Evolutionary conservation across 1,140 invertebrate genomes (phyloP).

Genomic region (Himalopsyche phryganea): DNA sequence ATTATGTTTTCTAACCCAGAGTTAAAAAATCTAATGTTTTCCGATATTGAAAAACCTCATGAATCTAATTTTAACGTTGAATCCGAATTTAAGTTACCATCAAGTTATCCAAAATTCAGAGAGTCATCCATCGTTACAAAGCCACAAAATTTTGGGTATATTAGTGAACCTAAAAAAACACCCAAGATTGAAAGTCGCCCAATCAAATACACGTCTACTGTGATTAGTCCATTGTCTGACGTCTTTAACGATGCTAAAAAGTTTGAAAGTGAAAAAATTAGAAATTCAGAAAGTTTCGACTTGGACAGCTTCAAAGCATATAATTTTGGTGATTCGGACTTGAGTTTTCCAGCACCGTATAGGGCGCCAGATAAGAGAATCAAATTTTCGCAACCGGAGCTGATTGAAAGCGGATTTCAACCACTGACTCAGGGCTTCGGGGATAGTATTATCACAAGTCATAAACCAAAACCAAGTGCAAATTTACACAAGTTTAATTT

Average conservation of each 20-base stretch:
- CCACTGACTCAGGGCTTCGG: slow-evolving; percentile 11
- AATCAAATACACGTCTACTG: slow-evolving; percentile 16
- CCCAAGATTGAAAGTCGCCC: slow-evolving; percentile 12
- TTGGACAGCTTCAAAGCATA: slow-evolving; percentile 10
- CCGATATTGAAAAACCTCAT: slow-evolving; percentile 11
- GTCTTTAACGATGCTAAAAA: not conserved
- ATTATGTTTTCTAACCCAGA: slow-evolving; percentile 25
- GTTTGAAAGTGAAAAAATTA: slow-evolving; percentile 10
- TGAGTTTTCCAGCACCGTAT: slow-evolving; percentile 1
- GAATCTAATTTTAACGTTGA: slow-evolving; percentile 13
- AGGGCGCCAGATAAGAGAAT: not conserved
- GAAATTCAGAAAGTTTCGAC: slow-evolving; percentile 10
- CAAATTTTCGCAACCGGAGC: slow-evolving; percentile 22
- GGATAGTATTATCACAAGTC: slow-evolving; percentile 12
- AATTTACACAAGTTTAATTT: slow-evolving; percentile 13
- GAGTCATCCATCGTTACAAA: not conserved
- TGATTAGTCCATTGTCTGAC: not conserved
- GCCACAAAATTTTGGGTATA: slow-evolving; percentile 5
- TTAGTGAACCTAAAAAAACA: slow-evolving; percentile 8
- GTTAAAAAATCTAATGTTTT: slow-evolving; percentile 22
- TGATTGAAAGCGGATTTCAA: slow-evolving; percentile 29
- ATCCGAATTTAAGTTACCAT: slow-evolving; percentile 10
- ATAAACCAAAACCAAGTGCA: slow-evolving; percentile 6
- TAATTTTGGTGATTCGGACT: slow-evolving; percentile 2
- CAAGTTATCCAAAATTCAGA: slow-evolving; percentile 16